phyloP scores from a whole-genome alignment of 2,888 invertebrate genomes.

The Antheraea assamensis region DNA sequence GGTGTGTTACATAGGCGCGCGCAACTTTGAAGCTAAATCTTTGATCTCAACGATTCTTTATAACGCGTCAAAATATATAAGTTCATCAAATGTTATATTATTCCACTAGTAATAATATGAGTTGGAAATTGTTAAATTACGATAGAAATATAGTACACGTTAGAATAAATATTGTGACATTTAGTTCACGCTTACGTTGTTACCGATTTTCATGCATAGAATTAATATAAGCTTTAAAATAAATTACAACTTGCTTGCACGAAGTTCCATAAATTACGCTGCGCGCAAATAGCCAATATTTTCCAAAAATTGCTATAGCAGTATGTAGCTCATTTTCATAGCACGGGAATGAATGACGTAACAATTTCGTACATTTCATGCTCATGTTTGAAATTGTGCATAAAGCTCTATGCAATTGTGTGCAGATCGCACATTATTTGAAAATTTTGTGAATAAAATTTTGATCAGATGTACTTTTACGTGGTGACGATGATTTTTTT shows the following conservation, averaged over 20 bases:
- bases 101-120: no score
- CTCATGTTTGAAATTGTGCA: conserved; percentile 1
- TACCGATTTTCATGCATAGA: background rate
- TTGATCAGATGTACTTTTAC: conserved; percentile 16
- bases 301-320: background rate
- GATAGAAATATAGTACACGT: no score
- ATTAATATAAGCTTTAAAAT: background rate
- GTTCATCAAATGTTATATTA: no score
- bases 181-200: background rate
- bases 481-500: background rate
- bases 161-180: background rate
- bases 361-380: no score
- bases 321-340: background rate
- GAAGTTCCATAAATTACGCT: conserved; percentile 17
- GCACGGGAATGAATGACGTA: no score
- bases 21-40: no score
- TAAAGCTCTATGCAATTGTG: background rate
- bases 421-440: background rate
- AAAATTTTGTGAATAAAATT: conserved; percentile 4
- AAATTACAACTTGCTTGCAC: background rate
- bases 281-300: conserved; percentile 7
- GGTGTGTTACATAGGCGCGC: no score
- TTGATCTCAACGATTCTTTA: no score
- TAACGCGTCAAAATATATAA: no score
- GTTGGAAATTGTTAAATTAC: no score